Evolutionary conservation across 2,113 vertebrate genomes (phyloP).

Genomic region (Scalopus aquaticus): DNA sequence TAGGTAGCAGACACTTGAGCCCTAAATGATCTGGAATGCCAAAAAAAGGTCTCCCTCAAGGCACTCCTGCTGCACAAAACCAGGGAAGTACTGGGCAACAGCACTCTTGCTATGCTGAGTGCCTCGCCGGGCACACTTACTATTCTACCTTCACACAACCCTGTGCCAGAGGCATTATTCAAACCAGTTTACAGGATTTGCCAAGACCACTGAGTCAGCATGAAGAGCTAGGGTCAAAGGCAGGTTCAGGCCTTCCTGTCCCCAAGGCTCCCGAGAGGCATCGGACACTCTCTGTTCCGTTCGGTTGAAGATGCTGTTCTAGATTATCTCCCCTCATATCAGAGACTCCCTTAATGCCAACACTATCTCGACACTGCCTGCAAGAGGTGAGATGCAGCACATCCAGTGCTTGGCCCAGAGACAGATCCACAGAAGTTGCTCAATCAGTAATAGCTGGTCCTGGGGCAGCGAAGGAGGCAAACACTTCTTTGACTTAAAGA

Average conservation of each 20-base stretch:
- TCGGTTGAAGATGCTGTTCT: not conserved
- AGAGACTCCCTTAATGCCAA: not conserved
- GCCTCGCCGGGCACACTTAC: rapidly evolving
- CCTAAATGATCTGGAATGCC: not conserved
- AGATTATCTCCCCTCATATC: not conserved
- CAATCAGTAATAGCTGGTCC: not conserved
- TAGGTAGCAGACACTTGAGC: not conserved
- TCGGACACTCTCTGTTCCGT: not conserved
- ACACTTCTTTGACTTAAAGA: not conserved
- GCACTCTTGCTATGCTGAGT: not conserved
- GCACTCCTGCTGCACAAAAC: not conserved
- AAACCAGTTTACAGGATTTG: not conserved
- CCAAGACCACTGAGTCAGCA: not conserved
- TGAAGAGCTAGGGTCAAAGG: not conserved
- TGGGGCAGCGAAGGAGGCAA: not conserved
- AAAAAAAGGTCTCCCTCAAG: not conserved
- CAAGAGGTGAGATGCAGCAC: too few relatives aligned
- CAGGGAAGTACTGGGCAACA: not conserved
- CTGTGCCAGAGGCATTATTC: rapidly evolving
- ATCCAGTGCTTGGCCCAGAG: not conserved
- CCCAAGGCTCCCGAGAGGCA: not conserved
- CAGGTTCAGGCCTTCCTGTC: not conserved
- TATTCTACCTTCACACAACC: not conserved
- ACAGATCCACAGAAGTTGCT: not conserved
- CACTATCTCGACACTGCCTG: not conserved